A percentile compares a stretch with the other conserved stretches of the same genome.
These are phyloP conservation scores for Arothron firmamentum DNA, from an alignment of 2,113 vertebrate species.

Conservation along the genomic window DNA sequence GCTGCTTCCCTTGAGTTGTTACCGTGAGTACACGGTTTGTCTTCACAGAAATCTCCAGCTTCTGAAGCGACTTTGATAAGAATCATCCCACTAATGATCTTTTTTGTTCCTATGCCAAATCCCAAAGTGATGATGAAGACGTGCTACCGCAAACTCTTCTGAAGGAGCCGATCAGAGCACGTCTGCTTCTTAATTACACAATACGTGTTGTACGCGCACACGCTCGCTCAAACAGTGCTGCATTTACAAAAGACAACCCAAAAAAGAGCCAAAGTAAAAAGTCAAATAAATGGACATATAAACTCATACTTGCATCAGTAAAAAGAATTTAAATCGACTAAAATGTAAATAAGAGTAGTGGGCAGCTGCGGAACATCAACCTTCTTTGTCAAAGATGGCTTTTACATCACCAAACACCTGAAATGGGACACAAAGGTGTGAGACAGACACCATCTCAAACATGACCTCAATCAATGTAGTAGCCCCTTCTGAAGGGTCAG, in stretches of 20 bases:
- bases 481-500: not conserved
- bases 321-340: constrained; percentile 38
- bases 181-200: constrained; percentile 23
- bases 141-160: constrained; percentile 3
- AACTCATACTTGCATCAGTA: constrained; percentile 49
- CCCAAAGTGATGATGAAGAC: constrained; percentile 30
- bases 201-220: constrained; percentile 35
- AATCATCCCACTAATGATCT: not conserved
- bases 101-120: constrained; percentile 18
- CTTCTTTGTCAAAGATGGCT: constrained; percentile 86
- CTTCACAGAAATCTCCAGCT: not conserved
- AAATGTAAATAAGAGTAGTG: constrained; percentile 37
- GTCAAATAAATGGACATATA: constrained; percentile 40
- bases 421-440: constrained; percentile 29
- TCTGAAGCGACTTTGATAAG: constrained; percentile 2
- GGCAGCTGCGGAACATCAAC: constrained; percentile 62
- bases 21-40: not conserved
- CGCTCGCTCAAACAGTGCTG: constrained; percentile 43
- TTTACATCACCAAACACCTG: constrained; percentile 93
- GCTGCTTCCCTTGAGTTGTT: constrained; percentile 11
- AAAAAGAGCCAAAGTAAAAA: constrained; percentile 45
- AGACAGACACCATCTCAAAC: not conserved
- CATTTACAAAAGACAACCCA: constrained; percentile 44
- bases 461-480: not conserved
- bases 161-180: constrained; percentile 10